A percentile compares a stretch with the other conserved stretches of the same genome.
These are phyloP conservation scores for Drosophila teissieri DNA, from an alignment of 1,140 invertebrate species.

Conservation along the genomic window DNA sequence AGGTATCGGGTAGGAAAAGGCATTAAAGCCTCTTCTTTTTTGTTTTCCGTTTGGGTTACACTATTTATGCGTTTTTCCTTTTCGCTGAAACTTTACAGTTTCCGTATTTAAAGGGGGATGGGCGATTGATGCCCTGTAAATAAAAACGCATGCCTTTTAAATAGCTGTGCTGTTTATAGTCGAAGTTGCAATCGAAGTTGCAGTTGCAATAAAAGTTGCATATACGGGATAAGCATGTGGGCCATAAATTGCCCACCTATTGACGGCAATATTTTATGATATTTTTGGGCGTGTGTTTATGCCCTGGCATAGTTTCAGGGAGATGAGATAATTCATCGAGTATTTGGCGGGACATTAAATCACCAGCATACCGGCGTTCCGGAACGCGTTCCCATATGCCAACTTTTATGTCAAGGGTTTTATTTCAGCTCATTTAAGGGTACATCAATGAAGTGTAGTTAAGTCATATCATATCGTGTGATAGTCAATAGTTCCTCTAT, in stretches of 20 bases:
- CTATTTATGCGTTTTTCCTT: conserved; percentile 43
- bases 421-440: conserved; percentile 2
- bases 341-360: conserved; percentile 3
- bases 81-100: conserved; percentile 71
- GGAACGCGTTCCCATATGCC: background rate
- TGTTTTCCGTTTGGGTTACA: conserved; percentile 17
- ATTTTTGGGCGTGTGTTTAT: conserved; percentile 37
- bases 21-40: conserved; percentile 11
- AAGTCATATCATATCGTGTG: conserved; percentile 23
- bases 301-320: conserved; percentile 40
- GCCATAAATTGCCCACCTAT: conserved; percentile 63
- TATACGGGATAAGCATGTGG: conserved; percentile 43
- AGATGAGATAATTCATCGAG: conserved; percentile 9
- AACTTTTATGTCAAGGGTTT: conserved; percentile 13
- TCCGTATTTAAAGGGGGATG: conserved; percentile 51
- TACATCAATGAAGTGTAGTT: conserved; percentile 21
- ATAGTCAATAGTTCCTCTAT: conserved; percentile 47
- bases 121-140: conserved; percentile 49
- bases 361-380: background rate
- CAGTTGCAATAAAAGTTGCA: conserved; percentile 46
- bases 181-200: conserved; percentile 46
- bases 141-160: conserved; percentile 58
- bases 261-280: conserved; percentile 59
- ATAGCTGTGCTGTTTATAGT: conserved; percentile 50
- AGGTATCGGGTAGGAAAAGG: conserved; percentile 8